Evolutionary conservation across 2,113 vertebrate species (phyloP).

Genomic region (Athene cunicularia): DNA sequence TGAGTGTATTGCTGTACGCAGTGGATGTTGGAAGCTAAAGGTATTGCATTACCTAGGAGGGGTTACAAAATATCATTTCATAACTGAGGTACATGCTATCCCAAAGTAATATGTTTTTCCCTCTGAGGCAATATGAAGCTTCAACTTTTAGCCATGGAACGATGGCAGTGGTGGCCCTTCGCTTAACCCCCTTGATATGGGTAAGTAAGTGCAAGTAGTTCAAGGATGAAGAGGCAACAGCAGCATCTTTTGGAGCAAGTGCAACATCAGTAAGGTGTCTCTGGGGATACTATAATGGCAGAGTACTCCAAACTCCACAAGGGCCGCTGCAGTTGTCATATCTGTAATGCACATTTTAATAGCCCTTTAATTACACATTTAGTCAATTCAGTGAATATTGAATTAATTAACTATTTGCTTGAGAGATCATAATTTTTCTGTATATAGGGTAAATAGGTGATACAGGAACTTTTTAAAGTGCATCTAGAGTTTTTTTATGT

Average conservation of each 20-base stretch:
- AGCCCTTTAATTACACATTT: not conserved
- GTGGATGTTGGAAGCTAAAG: not conserved
- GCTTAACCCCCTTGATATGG: not conserved
- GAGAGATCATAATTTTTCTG: not conserved
- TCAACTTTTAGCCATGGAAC: not conserved
- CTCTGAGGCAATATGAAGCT: not conserved
- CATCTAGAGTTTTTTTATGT: not conserved
- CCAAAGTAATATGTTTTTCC: not conserved
- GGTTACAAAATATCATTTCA: not conserved
- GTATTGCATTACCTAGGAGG: not conserved
- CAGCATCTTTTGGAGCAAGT: not conserved
- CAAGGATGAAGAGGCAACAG: not conserved
- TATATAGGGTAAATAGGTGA: not conserved
- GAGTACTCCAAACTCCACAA: not conserved
- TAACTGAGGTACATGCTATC: not conserved
- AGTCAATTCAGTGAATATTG: not conserved
- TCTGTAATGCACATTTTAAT: not conserved
- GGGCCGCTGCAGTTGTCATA: not conserved
- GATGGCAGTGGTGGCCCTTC: not conserved
- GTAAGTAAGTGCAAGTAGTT: not conserved
- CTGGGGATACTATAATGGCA: not conserved
- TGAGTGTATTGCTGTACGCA: not conserved
- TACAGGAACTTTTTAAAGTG: not conserved
- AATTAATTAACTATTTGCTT: constrained; percentile 18
- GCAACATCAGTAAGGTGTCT: not conserved